A percentile compares a stretch with the other conserved stretches of the same genome.
Evolutionary conservation across 2,113 vertebrate species (phyloP).

Genomic region (Chitala chitala): DNA sequence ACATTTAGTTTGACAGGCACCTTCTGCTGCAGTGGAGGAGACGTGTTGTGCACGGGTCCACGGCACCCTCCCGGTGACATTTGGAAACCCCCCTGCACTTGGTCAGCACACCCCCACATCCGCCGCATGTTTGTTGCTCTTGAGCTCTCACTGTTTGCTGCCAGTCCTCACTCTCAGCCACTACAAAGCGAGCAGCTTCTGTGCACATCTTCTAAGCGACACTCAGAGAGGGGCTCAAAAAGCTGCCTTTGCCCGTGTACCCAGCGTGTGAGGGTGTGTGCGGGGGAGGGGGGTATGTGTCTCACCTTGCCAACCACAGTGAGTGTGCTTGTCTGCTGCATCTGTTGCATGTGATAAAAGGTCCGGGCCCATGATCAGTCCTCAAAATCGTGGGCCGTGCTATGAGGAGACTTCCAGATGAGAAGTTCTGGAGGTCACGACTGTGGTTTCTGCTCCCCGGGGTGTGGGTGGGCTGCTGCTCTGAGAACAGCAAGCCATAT

Average conservation of each 20-base stretch:
- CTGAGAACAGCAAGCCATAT: background rate
- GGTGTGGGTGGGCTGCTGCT: background rate
- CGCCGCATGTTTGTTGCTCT: conserved; percentile 20
- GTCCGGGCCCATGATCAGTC: background rate
- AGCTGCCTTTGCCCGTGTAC: background rate
- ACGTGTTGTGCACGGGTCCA: background rate
- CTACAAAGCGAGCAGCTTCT: conserved; percentile 3
- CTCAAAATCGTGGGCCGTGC: background rate
- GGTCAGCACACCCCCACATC: conserved; percentile 28
- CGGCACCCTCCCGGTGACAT: background rate
- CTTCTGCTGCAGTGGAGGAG: background rate
- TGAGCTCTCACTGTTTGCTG: conserved; percentile 9
- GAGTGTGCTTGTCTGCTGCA: background rate
- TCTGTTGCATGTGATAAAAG: background rate
- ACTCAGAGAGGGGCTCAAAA: background rate
- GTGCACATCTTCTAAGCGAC: background rate
- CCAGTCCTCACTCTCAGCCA: conserved; percentile 7
- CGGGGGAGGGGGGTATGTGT: background rate
- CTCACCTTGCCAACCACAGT: conserved; percentile 2
- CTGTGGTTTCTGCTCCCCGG: background rate
- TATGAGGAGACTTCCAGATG: background rate
- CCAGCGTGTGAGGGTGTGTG: background rate
- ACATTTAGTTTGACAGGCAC: background rate
- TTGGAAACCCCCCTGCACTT: conserved; percentile 54
- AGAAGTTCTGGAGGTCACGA: background rate